Evolutionary conservation across 2,113 vertebrate species (phyloP).

Genomic region (Malurus cyaneus): DNA sequence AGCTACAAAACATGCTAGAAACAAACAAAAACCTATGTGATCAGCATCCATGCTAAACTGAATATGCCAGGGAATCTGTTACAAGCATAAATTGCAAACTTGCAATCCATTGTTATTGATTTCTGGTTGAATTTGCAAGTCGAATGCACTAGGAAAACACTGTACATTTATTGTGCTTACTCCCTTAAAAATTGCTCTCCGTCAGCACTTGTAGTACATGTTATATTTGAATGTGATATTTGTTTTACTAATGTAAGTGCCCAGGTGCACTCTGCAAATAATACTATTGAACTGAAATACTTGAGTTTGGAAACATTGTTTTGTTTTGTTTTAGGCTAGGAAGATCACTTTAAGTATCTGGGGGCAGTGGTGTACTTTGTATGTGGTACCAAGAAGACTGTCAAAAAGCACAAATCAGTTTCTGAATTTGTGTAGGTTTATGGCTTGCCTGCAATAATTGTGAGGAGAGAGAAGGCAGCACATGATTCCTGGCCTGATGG

Average conservation of each 20-base stretch:
- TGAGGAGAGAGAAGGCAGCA: neutral
- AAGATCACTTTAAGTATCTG: neutral
- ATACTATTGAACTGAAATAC: neutral
- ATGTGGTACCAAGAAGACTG: neutral
- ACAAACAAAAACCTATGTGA: conserved; percentile 37
- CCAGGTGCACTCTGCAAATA: conserved; percentile 33
- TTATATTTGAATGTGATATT: conserved; percentile 57
- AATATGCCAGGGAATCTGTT: conserved; percentile 37
- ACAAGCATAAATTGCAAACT: conserved; percentile 61
- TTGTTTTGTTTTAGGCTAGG: neutral
- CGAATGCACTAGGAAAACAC: conserved; percentile 52
- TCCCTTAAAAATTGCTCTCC: conserved; percentile 41
- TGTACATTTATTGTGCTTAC: conserved; percentile 50
- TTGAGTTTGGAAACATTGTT: neutral
- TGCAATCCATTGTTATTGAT: conserved; percentile 64
- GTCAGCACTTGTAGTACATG: conserved; percentile 63
- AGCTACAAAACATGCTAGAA: neutral
- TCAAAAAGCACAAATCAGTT: neutral
- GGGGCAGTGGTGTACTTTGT: neutral
- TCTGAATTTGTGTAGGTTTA: neutral
- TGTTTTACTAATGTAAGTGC: conserved; percentile 59
- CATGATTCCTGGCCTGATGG: neutral
- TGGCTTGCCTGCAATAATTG: neutral
- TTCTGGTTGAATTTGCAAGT: conserved; percentile 70
- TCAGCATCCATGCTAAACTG: conserved; percentile 48